Evolutionary conservation across 2,113 vertebrate species (phyloP), one percentile per base, ranked within the genome.

Genomic region (Muntiacus muntjak): DNA sequence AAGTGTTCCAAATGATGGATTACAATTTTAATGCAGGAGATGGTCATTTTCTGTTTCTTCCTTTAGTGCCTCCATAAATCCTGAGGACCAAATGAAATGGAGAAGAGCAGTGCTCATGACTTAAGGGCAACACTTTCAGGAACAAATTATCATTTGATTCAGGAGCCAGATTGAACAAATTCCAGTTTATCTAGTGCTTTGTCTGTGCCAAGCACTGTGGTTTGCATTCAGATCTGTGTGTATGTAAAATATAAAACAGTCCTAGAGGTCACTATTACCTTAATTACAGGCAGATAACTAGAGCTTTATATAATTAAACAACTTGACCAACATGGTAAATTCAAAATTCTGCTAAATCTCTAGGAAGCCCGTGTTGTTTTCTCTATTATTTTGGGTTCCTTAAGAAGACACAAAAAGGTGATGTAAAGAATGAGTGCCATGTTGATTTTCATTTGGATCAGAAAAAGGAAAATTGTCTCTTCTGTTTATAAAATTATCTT

Each of bases 401-500:
- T 57, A 64, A 33, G 52, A 96, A 97, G 36, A 54, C 6, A n/a
- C 43, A 71, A 76, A 89, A 78, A 5, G 19, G 4, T 62, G 9
- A 2, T 86, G 6, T 82, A 40, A 92, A 86, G 57, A 93, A 57
- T 86, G 36, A 94, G 58, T 2, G 8, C 15, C 14, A 33, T 50
- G 3, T 21, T 76, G 52, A 52, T 89, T 76, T 60, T 94, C n/a
- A 45, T 90, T 93, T 96, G 43, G 23, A 55, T 95, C 19, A 88
- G 36, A 83, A 93, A 64, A 92, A 97, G 91, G 19, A 91, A 93
- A 87, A 62, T 79, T 55, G 17, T 8, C 52, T n/a, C 4, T 86
- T 97, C 28, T 84, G 4, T 58, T 93, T 87, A 54, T 84, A 83
- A 93, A 94, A 95, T 91, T 62, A 89, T 55, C 21, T 83, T 83